phyloP scores from a whole-genome alignment of 2,888 invertebrate species.

The Ptychoptera albimana region DNA sequence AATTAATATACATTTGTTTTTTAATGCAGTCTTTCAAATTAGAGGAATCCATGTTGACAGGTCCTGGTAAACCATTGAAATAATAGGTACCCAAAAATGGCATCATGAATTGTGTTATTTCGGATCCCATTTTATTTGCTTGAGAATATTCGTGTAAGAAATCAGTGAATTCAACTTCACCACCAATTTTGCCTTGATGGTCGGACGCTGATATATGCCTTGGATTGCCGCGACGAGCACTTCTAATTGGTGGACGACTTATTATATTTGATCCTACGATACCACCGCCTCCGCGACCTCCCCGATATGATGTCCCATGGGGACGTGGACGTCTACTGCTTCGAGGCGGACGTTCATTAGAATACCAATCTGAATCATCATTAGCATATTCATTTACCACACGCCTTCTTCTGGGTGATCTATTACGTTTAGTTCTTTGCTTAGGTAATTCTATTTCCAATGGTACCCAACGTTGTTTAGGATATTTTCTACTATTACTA shows the following conservation, averaged over 20 bases:
- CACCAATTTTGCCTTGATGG: neutral
- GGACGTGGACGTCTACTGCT: constrained; percentile 26
- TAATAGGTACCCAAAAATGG: constrained; percentile 29
- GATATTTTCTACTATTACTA: constrained; percentile 15
- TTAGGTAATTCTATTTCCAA: constrained; percentile 66
- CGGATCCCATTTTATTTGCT: constrained; percentile 16
- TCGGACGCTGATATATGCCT: constrained; percentile 4
- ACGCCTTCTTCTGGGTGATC: constrained; percentile 14
- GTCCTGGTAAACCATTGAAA: constrained; percentile 25
- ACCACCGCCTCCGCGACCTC: constrained; percentile 33
- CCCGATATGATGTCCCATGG: constrained; percentile 26
- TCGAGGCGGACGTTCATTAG: constrained; percentile 17
- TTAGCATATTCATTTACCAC: constrained; percentile 20
- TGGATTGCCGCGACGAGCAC: constrained; percentile 22
- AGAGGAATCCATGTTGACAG: constrained; percentile 29
- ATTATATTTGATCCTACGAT: constrained; percentile 34
- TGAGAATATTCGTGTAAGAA: constrained; percentile 32
- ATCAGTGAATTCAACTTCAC: constrained; percentile 29
- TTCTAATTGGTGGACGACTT: constrained; percentile 27
- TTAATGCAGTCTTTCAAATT: constrained; percentile 70
- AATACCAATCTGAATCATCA: constrained; percentile 27
- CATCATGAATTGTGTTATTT: constrained; percentile 18
- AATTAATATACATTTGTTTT: constrained; percentile 71
- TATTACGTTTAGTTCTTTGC: constrained; percentile 48
- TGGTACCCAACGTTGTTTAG: constrained; percentile 77